A percentile compares a stretch with the other conserved stretches of the same genome.
Conservation (phyloP, 2,797 vertebrate genomes). For the Pterois miles region DNA sequence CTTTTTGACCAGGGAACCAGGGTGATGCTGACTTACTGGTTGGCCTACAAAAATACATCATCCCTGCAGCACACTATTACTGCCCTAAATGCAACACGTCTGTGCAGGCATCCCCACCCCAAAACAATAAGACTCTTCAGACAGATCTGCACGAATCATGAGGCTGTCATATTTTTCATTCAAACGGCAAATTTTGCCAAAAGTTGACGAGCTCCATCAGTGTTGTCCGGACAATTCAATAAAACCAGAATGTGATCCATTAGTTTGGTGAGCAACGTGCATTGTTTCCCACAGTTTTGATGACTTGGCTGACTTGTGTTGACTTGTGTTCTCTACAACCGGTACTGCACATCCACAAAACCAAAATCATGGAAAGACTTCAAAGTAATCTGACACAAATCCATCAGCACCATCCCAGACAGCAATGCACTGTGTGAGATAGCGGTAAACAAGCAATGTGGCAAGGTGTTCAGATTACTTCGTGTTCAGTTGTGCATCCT, state of each 20-base stretch:
- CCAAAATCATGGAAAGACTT: neutral
- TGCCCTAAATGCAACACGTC: too few species aligned
- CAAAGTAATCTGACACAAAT: neutral
- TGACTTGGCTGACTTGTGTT: too few species aligned
- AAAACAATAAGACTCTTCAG: neutral
- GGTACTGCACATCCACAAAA: neutral
- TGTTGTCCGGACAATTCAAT: neutral
- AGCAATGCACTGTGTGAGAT: neutral
- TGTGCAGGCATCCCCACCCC: neutral
- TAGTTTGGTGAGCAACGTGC: neutral
- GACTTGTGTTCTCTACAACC: neutral
- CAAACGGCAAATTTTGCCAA: neutral
- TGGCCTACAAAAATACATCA: too few species aligned
- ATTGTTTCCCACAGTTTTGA: constrained; percentile 1
- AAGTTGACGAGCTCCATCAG: neutral
- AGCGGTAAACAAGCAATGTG: neutral
- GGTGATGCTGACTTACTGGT: too few species aligned
- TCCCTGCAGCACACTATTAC: too few species aligned
- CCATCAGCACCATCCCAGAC: neutral
- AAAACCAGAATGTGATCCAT: neutral
- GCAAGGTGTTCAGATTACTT: neutral
- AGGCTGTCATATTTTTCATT: neutral
- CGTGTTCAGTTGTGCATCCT: neutral
- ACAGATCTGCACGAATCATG: neutral
- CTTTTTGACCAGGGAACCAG: too few species aligned